Evolutionary conservation across 2,888 invertebrate species (phyloP), one percentile per base, ranked within the genome.

Genomic region (Linnaemya vulpina): DNA sequence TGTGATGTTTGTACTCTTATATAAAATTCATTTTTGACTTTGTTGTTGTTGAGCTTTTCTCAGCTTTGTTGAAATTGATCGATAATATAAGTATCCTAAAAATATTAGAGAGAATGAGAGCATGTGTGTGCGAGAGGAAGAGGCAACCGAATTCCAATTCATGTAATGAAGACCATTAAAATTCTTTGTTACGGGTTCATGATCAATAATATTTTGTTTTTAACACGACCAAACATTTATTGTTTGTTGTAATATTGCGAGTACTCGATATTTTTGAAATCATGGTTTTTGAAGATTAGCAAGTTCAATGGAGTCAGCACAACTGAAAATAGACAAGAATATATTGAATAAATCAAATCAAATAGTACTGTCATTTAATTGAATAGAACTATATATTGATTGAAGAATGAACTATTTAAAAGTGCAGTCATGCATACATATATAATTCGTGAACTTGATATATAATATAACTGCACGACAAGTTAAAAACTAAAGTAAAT

Each of bases 261-360:
- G 35, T 49, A 70, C 70, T 78, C 75, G 17, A 25, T 35, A 17
- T 71, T 67, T 7, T 73, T 73, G 22, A 46, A 81, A 76, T 86
- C 88, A 88, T 67, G 88, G 86, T 81, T 89, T 89, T 78, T 89
- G 88, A 87, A 87, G 87, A 87, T 88, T 88, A 87, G 88, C 86
- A 86, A 89, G 87, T 88, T 90, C 89, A 86, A 89, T 88, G 77
- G 91, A 89, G 88, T 91, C 90, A 88, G 88, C 90, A 88, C 89
- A 91, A 80, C 90, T 91, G 73, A 62, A 87, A 87, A 53, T 20
- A 81, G 58, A 86, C 17, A 51, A 51, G 58, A 60, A 70, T 30
- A 58, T n/a, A 40, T 7, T 55, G 62, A 25, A 68, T 60, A 70
- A 65, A 62, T 46, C 62, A 53, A 58, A 43, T 25, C 4, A 3